Conservation (phyloP, 23 tunicate species). For the Corella eumyota region DNA sequence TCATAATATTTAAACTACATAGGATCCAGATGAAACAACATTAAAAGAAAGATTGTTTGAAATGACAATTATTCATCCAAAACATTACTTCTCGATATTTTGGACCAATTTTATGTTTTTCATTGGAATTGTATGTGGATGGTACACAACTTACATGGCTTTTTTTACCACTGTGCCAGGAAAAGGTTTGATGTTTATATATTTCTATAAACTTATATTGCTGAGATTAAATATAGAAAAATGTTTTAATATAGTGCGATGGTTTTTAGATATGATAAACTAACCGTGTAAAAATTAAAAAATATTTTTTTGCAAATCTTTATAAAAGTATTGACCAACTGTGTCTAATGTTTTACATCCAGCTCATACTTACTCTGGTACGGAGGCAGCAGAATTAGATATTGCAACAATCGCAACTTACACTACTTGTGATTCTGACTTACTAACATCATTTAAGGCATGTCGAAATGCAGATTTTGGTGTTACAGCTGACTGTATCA, state of each 20-base stretch:
- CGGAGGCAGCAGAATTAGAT: constrained; percentile 1
- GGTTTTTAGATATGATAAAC: neutral
- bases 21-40: constrained; percentile 55
- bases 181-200: constrained; percentile 19
- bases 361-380: constrained; percentile 30
- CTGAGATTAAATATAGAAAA: neutral
- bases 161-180: constrained; percentile 67
- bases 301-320: too few relatives aligned
- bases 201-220: neutral
- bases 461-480: too few relatives aligned
- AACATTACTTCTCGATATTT: constrained; percentile 25
- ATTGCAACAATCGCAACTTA: constrained; percentile 19
- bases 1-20: too few relatives aligned
- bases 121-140: constrained; percentile 21
- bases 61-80: constrained; percentile 30
- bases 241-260: neutral
- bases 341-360: too few relatives aligned
- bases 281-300: too few relatives aligned
- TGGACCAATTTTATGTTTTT: constrained; percentile 42
- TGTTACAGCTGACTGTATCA: constrained; percentile 12
- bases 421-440: constrained; percentile 14
- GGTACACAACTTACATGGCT: constrained; percentile 52
- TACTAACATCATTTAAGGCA: neutral
- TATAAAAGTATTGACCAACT: too few relatives aligned
- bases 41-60: constrained; percentile 15